phyloP scores from a whole-genome alignment of 2,888 invertebrate species.

The Lathronympha strigana region DNA sequence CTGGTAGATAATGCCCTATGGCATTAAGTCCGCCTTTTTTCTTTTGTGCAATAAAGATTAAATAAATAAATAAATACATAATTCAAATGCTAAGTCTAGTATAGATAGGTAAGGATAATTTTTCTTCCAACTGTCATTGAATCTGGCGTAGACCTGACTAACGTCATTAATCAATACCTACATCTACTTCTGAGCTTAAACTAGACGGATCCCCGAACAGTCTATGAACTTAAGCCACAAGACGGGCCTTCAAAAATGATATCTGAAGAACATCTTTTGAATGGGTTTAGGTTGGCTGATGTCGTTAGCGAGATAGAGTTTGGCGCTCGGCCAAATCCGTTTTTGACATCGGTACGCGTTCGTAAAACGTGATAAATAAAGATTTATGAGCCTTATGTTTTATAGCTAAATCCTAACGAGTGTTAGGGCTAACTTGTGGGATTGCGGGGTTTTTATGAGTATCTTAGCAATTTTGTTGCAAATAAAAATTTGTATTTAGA shows the following conservation, averaged over 20 bases:
- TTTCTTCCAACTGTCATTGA: no score
- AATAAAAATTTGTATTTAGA: no score
- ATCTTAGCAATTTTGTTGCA: not conserved
- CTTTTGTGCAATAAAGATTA: no score
- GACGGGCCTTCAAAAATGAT: not conserved
- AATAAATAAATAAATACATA: no score
- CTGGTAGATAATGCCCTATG: no score
- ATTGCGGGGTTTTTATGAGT: not conserved
- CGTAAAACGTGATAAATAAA: slow-evolving; percentile 20
- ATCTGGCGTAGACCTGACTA: no score
- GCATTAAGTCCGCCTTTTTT: no score
- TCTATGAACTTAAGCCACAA: not conserved
- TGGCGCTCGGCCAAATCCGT: slow-evolving; percentile 13
- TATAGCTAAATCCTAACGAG: not conserved
- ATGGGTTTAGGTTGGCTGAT: not conserved
- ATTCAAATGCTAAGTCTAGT: no score
- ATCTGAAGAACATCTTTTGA: not conserved
- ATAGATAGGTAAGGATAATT: no score
- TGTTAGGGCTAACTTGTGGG: not conserved
- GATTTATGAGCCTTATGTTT: not conserved
- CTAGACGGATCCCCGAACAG: not conserved
- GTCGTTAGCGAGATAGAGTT: slow-evolving; percentile 1
- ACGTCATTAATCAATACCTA: no score
- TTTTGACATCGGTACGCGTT: slow-evolving; percentile 16
- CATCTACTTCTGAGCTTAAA: not conserved